A percentile compares a stretch with the other conserved stretches of the same genome.
These are phyloP conservation scores for Lathamus discolor DNA, from an alignment of 2,113 vertebrate species.

Conservation along the genomic window DNA sequence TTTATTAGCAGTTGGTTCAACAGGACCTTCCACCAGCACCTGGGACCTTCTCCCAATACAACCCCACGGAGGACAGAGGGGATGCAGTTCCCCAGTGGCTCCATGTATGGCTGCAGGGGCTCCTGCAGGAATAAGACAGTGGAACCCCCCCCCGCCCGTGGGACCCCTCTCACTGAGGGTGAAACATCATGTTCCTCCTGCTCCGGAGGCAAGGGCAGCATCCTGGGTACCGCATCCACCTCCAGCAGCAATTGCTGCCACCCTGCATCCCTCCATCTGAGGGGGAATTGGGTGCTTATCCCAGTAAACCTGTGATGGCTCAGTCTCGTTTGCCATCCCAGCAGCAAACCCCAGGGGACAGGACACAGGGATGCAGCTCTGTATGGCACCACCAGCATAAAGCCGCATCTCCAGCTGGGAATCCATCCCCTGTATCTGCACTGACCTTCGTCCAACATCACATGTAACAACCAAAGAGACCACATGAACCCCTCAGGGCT, in stretches of 20 bases:
- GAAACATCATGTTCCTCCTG: accelerated
- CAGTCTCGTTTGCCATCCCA: background rate
- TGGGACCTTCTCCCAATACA: conserved; percentile 21
- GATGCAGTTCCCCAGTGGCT: background rate
- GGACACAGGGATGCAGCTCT: background rate
- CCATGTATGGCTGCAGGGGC: background rate
- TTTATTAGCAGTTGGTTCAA: conserved; percentile 79
- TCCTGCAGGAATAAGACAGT: conserved; percentile 44
- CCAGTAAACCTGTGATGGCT: background rate
- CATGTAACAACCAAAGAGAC: background rate
- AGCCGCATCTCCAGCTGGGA: background rate
- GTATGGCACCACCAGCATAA: background rate
- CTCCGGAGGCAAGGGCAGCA: accelerated
- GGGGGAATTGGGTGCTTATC: background rate
- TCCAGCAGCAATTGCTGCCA: accelerated
- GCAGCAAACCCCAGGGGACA: background rate
- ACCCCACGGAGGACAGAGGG: conserved; percentile 20
- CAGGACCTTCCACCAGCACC: conserved; percentile 54
- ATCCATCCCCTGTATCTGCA: accelerated
- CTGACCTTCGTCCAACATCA: background rate
- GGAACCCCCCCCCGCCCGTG: accelerated
- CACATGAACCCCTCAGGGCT: conserved; percentile 64
- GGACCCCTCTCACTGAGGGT: background rate
- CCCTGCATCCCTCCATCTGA: background rate
- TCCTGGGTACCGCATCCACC: background rate